Evolutionary conservation across 2,113 vertebrate genomes (phyloP), one percentile per base, ranked within the genome.

Genomic region (Garra rufa): DNA sequence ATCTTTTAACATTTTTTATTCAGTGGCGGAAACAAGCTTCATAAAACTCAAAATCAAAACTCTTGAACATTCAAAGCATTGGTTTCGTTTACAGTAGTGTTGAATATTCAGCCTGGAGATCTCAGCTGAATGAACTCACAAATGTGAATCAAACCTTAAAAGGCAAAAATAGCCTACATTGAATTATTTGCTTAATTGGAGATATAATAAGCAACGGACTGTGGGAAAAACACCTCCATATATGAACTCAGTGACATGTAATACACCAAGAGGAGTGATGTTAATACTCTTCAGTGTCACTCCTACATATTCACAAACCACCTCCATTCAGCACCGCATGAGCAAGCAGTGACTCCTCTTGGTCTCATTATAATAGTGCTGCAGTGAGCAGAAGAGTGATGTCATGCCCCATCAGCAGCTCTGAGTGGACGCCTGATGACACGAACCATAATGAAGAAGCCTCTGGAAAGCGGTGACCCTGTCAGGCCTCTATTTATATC

Each of bases 291-390:
- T 78, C n/a, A 28, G 38, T 48, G 57, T 21, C 57, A 48, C 77
- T 80, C 77, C 59, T 80, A 61, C 76, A 79, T n/a, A 30, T 79
- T 79, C 24, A 26, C 76, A 46, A 8, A 38, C 50, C 50, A 38
- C 9, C 50, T n/a, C 75, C 19, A 67, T 30, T 26, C 24, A 24
- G 21, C 26, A 50, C 17, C 28, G 9, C 41, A 61, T 63, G 14
- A 26, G 24, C n/a, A 50, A 34, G 7, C 34, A 17, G 34, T 78
- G 38, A 79, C 55, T 61, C 76, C 55, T 50, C 9, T n/a, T 19
- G n/a, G 21, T 43, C 9, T 65, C 24, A 7, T 38, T 43, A 11
- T 46, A 21, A 48, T 55, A 57, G 52, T 57, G 21, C 15, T 34
- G 11, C 9, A 52, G 46, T 21, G n/a, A 50, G 43, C 43, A n/a